Evolutionary conservation across 1,140 invertebrate species (phyloP).

Genomic region (Pygmarrhopalites habei): DNA sequence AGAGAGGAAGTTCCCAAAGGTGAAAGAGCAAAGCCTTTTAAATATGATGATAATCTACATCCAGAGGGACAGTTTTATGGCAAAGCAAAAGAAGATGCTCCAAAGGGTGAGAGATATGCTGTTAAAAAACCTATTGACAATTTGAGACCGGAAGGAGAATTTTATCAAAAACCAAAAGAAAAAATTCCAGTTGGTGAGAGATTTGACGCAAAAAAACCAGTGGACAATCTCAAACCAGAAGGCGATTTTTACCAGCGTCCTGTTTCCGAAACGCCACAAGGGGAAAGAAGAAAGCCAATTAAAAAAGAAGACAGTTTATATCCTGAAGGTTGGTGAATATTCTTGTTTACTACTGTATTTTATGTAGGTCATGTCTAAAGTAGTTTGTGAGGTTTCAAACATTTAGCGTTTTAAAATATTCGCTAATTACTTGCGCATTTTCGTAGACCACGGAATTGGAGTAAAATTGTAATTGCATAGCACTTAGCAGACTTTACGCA

Average conservation of each 20-base stretch:
- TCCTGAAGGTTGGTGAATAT: slow-evolving; percentile 48
- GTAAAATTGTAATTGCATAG: too few species aligned
- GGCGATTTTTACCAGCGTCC: slow-evolving; percentile 16
- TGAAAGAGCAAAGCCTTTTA: slow-evolving; percentile 44
- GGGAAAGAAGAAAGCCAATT: slow-evolving; percentile 44
- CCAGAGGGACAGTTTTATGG: slow-evolving; percentile 54
- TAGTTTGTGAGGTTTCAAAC: too few species aligned
- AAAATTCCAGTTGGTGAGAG: slow-evolving; percentile 41
- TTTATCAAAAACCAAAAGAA: slow-evolving; percentile 39
- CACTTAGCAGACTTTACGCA: too few species aligned
- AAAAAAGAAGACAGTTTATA: slow-evolving; percentile 51
- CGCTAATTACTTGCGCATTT: too few species aligned
- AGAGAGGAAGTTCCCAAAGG: slow-evolving; percentile 38
- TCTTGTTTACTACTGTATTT: too few species aligned
- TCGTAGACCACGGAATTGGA: too few species aligned
- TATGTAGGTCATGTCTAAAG: too few species aligned
- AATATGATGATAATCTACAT: slow-evolving; percentile 46
- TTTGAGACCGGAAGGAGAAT: slow-evolving; percentile 49
- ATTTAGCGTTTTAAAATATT: too few species aligned
- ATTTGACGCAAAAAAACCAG: slow-evolving; percentile 45
- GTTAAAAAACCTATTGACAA: slow-evolving; percentile 44
- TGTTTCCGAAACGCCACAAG: slow-evolving; percentile 19
- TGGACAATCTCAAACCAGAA: slow-evolving; percentile 49
- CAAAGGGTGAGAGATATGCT: slow-evolving; percentile 42
- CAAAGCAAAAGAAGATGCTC: slow-evolving; percentile 33